Percentiles rank a stretch among this genome's conserved stretches.
Conservation (phyloP, 2,888 invertebrate species). For the Drosophila anomalipes region DNA sequence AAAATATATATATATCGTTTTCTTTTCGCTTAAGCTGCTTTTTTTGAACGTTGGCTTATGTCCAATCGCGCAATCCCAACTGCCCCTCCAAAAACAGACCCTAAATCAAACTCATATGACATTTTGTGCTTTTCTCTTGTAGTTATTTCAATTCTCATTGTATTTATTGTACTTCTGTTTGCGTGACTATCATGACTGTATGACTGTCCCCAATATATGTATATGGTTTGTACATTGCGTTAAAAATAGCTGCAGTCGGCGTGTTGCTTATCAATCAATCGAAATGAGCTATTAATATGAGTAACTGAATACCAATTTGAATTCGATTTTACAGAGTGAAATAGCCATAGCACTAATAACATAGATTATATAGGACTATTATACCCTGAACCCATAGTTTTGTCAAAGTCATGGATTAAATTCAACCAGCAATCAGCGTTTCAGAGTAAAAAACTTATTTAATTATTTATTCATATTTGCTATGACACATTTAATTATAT, state of each 20-base stretch:
- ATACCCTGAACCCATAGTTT: neutral
- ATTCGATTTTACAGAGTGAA: conserved; percentile 4
- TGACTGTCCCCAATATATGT: conserved; percentile 31
- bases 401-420: neutral
- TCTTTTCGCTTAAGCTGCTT: neutral
- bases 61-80: neutral
- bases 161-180: conserved; percentile 20
- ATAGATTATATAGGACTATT: neutral
- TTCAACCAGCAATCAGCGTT: too few species aligned
- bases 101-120: neutral
- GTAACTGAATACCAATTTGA: neutral
- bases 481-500: neutral
- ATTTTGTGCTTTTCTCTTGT: neutral
- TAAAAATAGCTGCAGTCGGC: neutral
- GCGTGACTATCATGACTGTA: conserved; percentile 48
- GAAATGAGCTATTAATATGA: conserved; percentile 8
- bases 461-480: neutral
- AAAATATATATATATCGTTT: neutral
- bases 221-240: conserved; percentile 3
- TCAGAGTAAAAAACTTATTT: neutral
- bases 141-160: conserved; percentile 43
- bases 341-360: neutral
- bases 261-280: conserved; percentile 24
- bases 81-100: neutral
- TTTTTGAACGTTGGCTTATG: conserved; percentile 1